Base-by-base conservation (phyloP, 2,888 invertebrate species). In the Polydrusus tereticollis region DNA sequence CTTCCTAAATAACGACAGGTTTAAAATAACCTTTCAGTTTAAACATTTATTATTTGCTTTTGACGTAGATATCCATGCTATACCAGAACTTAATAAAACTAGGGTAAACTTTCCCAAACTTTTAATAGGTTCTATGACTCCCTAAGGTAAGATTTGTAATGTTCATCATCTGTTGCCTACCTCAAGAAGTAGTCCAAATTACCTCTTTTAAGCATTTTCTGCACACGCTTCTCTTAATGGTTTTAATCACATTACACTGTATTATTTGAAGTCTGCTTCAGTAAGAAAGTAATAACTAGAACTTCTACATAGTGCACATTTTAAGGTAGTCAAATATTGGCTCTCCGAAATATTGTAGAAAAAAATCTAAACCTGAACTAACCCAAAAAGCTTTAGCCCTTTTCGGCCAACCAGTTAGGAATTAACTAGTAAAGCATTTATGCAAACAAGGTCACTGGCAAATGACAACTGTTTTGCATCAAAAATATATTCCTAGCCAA, bases 121-220 rank as follows among this genome's bases (percentile, higher is more conserved):
- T 58, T 58, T 58, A 58, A 58, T 58, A 23, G 58, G 20, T 41
- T 23, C 41, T 10, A 58, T 23, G 38, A 58, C 41, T 58, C 58
- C 58, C 58, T 38, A 23, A 18, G 58, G 58, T 38, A 58, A 58
- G 18, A 58, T 58, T 58, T 21, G 38, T 41, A 58, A 58, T 38
- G 41, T 38, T 58, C 36, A 38, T 58, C 58, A 58, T 38, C 36
- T 58, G 58, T 58, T 58, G 58, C 58, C 58, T 58, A 58, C 41
- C 58, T 36, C 21, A 8, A 1, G 20, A 58, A 58, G 36, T 2
- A 14, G 10, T 58, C 38, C 4, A 21, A 36, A 38, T 58, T 38
- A 38, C 58, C 38, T 58, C 41, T 41, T 18, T 55, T 26, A 16
- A 55, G 29, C n/a, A n/a, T 41, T 18, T 50, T 50, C 50, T 50